These are phyloP conservation scores for Luperina nickerlii DNA, from an alignment of 2,888 invertebrate species.

Conservation along the genomic window DNA sequence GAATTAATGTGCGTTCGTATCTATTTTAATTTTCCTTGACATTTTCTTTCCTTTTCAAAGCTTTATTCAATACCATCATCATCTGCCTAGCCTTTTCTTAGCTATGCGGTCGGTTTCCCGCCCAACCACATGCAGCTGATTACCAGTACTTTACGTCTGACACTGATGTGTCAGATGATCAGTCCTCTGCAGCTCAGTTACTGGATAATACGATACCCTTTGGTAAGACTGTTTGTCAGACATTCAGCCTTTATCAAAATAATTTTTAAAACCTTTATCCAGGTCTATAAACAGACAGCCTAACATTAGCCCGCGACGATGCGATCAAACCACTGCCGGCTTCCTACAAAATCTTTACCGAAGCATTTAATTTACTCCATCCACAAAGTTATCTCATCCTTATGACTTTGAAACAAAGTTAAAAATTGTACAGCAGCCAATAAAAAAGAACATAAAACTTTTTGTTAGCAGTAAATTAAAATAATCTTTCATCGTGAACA, in stretches of 20 bases:
- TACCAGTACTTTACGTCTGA: neutral
- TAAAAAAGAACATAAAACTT: conserved; percentile 46
- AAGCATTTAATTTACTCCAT: conserved; percentile 43
- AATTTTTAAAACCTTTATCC: neutral
- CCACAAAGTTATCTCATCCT: neutral
- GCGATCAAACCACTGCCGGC: conserved; percentile 27
- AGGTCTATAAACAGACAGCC: conserved; percentile 5
- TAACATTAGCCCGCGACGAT: conserved; percentile 22
- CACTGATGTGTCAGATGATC: neutral
- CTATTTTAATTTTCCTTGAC: neutral
- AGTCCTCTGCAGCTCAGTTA: neutral
- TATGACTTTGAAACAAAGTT: conserved; percentile 5
- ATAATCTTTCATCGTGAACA: conserved; percentile 63
- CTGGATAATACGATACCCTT: neutral
- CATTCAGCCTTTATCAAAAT: neutral
- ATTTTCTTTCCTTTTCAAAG: neutral
- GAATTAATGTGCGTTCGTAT: neutral
- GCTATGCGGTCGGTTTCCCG: too few species aligned
- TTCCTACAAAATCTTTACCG: conserved; percentile 46
- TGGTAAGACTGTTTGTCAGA: too few species aligned
- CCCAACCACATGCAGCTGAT: neutral
- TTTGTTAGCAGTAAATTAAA: conserved; percentile 65
- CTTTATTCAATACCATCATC: neutral
- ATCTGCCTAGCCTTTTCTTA: neutral
- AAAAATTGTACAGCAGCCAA: conserved; percentile 13